Evolutionary conservation across 2,113 vertebrate genomes (phyloP).

Genomic region (Chamaetylas fuelleborni): DNA sequence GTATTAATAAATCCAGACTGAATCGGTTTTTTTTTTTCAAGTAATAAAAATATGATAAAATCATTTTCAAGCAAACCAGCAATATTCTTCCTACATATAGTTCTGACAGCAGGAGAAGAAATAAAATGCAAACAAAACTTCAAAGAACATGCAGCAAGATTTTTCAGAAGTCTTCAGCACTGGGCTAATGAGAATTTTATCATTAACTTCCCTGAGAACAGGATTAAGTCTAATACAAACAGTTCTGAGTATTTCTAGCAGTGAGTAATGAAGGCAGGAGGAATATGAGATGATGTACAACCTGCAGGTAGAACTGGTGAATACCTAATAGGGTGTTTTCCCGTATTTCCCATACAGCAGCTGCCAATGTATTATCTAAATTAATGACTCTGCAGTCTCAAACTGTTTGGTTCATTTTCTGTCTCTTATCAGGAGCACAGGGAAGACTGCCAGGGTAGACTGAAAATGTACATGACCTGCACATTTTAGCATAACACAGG

Average conservation of each 20-base stretch:
- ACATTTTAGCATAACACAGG: neutral
- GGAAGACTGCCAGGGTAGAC: neutral
- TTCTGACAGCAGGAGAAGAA: neutral
- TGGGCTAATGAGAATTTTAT: conserved; percentile 43
- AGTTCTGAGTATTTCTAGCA: neutral
- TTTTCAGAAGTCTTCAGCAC: neutral
- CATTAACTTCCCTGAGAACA: conserved; percentile 11
- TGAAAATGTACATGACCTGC: neutral
- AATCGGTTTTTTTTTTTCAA: neutral
- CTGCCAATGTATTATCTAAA: neutral
- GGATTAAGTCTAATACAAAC: conserved; percentile 28
- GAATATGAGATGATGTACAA: neutral
- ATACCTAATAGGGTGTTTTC: conserved; percentile 5
- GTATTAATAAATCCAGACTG: neutral
- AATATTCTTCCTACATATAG: neutral
- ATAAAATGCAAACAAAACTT: neutral
- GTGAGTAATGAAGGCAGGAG: conserved; percentile 4
- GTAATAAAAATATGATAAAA: neutral
- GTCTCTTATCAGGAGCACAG: neutral
- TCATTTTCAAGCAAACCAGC: neutral
- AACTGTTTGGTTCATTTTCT: neutral
- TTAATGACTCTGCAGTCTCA: conserved; percentile 1
- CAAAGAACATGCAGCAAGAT: neutral
- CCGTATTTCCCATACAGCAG: neutral
- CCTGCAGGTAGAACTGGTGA: neutral